These are phyloP conservation scores for Takifugu bimaculatus DNA, from an alignment of 2,113 vertebrate species.

Conservation along the genomic window DNA sequence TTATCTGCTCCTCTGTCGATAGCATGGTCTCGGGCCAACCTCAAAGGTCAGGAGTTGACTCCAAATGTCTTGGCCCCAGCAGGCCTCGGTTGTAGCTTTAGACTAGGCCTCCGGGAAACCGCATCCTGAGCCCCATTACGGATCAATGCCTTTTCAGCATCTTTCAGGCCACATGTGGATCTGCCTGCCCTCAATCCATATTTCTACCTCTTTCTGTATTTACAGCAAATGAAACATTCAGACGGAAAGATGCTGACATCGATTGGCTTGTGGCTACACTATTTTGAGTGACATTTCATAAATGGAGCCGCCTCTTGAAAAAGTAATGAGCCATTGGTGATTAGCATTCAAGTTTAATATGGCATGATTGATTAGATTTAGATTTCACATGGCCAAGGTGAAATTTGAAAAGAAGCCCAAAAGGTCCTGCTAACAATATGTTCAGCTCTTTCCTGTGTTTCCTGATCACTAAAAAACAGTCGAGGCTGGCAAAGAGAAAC, in stretches of 20 bases:
- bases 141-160: constrained; percentile 73
- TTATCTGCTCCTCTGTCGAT: constrained; percentile 62
- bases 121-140: constrained; percentile 55
- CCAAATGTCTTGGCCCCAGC: constrained; percentile 50
- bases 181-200: constrained; percentile 69
- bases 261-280: constrained; percentile 71
- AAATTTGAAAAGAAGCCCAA: constrained; percentile 43
- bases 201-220: constrained; percentile 72
- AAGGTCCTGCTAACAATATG: constrained; percentile 42
- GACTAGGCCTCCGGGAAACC: constrained; percentile 53
- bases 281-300: constrained; percentile 76
- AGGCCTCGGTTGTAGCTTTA: constrained; percentile 39
- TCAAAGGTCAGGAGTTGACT: constrained; percentile 67
- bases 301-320: constrained; percentile 67
- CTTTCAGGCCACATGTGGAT: constrained; percentile 61
- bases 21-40: constrained; percentile 53
- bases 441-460: constrained; percentile 11
- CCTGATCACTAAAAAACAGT: constrained; percentile 18
- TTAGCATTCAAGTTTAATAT: constrained; percentile 72
- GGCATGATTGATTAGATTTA: constrained; percentile 67
- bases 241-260: constrained; percentile 68
- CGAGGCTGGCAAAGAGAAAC: constrained; percentile 5
- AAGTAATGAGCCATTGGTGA: constrained; percentile 69
- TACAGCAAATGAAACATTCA: constrained; percentile 78
- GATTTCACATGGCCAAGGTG: constrained; percentile 55